Percentiles rank a stretch among this genome's conserved stretches.
phyloP scores from a whole-genome alignment of 2,888 invertebrate species.

The Andrena trimmerana region DNA sequence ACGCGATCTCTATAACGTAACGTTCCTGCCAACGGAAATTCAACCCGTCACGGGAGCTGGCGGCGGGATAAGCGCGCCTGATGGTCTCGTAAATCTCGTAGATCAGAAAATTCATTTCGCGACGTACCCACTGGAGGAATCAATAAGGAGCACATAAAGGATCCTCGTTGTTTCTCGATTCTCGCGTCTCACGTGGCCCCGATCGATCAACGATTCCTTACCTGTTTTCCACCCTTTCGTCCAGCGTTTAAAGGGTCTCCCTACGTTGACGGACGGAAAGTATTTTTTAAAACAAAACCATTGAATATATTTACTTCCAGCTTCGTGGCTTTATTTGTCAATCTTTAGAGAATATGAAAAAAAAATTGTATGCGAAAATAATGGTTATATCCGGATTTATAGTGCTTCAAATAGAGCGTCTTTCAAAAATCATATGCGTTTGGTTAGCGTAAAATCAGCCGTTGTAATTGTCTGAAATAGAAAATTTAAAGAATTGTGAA shows the following conservation, averaged over 20 bases:
- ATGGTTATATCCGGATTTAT: too few species aligned
- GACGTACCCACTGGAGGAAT: constrained; percentile 3
- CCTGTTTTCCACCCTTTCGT: background rate
- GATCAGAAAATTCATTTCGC: constrained; percentile 26
- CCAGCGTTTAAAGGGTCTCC: background rate
- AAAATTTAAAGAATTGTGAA: too few species aligned
- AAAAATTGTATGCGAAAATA: too few species aligned
- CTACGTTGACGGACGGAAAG: too few species aligned
- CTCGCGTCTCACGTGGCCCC: background rate
- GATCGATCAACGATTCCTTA: background rate
- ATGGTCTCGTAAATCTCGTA: constrained; percentile 24
- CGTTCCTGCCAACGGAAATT: background rate
- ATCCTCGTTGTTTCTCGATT: background rate
- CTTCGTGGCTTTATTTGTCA: too few species aligned
- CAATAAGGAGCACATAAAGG: background rate
- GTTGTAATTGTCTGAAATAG: too few species aligned
- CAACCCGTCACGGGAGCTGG: background rate
- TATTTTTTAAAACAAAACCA: too few species aligned
- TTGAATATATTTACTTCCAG: too few species aligned
- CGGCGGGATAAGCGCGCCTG: background rate
- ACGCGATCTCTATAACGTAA: background rate
- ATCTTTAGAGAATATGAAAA: too few species aligned
- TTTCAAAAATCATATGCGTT: too few species aligned
- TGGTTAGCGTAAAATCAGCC: too few species aligned
- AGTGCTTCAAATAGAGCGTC: too few species aligned